Evolutionary conservation across 2,797 vertebrate species (phyloP), one percentile per base, ranked within the genome.

Genomic region (Leptoclinus maculatus): DNA sequence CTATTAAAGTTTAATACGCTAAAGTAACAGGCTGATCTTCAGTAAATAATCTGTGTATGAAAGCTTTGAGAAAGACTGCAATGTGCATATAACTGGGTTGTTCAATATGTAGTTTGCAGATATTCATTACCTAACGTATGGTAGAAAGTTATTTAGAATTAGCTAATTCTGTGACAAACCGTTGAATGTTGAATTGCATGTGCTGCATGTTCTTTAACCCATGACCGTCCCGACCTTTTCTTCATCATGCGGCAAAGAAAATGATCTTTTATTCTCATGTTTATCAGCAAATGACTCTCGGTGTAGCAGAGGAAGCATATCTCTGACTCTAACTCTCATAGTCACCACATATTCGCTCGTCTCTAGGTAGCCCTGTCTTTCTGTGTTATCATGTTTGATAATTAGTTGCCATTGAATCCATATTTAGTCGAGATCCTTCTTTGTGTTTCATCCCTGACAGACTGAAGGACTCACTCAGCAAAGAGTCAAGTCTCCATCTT

Each of bases 401-500:
- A 81, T 60, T 84, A 62, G 41, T 58, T 39, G 17, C 64, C 34
- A 53, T 47, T 60, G 62, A 83, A 78, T 23, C 43, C 47, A 39
- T 64, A 63, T 79, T 78, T 67, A 57, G 54, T 81, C 63, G 56
- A 53, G 51, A 47, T 65, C 60, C 47, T 38, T 63, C 71, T 74
- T 68, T 68, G 32, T 59, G 39, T 78, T 64, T 80, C 80, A 73
- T 64, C 54, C 79, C 64, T 86, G 72, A 76, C 84, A 77, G 79
- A 78, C 54, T 80, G 63, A 58, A 89, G 75, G 72, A 71, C 74
- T 85, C 83, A 85, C 58, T 86, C 65, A 57, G 27, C 77, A 39
- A 82, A 66, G 49, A 82, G 67, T 80, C 71, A 80, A 87, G 88
- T 88, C 80, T 87, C 79, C 74, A 76, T 62, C 60, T 73, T 87